Conservation (phyloP, 2,888 invertebrate species). For the Quadroppia sp. region DNA sequence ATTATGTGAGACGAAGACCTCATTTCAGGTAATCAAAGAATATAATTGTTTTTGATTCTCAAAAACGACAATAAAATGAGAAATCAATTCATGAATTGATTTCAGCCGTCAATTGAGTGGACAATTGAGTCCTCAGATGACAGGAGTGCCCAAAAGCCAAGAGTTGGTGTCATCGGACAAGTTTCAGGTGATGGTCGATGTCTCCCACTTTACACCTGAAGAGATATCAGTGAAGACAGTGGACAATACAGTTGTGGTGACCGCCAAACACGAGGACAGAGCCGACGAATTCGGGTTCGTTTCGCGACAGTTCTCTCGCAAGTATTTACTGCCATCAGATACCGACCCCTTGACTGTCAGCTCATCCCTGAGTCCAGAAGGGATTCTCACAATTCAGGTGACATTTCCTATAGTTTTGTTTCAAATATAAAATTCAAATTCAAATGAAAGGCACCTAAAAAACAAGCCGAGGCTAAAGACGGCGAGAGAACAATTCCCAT, state of each 20-base stretch:
- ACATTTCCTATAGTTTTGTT: neutral
- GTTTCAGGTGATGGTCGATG: slow-evolving; percentile 47
- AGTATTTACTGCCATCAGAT: slow-evolving; percentile 46
- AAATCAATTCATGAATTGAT: neutral
- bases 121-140: neutral
- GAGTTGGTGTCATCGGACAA: slow-evolving; percentile 21
- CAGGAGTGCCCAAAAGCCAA: neutral
- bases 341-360: slow-evolving; percentile 45
- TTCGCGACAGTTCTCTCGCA: slow-evolving; percentile 47
- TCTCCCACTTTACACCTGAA: slow-evolving; percentile 48
- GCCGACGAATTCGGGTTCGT: slow-evolving; percentile 48
- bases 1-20: slow-evolving; percentile 40
- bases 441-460: slow-evolving; percentile 17
- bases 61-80: too few relatives aligned
- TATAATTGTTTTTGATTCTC: too few relatives aligned
- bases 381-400: slow-evolving; percentile 45
- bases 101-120: slow-evolving; percentile 30
- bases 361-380: slow-evolving; percentile 47
- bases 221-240: slow-evolving; percentile 48
- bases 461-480: neutral
- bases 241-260: slow-evolving; percentile 45
- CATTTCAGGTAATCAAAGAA: slow-evolving; percentile 23
- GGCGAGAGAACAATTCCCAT: slow-evolving; percentile 12
- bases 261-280: slow-evolving; percentile 47
- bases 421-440: neutral